These are phyloP conservation scores for Rousettus leschenaultii DNA, from an alignment of 2,113 vertebrate genomes.

Conservation along the genomic window DNA sequence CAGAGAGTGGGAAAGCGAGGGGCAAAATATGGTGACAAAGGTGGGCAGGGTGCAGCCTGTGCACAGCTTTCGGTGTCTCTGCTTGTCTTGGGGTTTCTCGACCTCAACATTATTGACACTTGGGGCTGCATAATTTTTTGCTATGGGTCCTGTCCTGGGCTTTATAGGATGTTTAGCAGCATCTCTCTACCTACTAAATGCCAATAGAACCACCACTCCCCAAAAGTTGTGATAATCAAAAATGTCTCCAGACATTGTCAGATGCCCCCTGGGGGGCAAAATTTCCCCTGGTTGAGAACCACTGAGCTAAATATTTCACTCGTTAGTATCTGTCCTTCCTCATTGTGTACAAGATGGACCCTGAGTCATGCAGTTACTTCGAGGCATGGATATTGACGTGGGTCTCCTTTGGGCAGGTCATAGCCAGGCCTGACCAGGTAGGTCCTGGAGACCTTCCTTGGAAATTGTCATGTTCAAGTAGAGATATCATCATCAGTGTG, in stretches of 20 bases:
- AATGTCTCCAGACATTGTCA: neutral
- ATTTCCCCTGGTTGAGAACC: neutral
- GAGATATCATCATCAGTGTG: neutral
- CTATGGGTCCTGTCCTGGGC: neutral
- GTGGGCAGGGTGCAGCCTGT: no score
- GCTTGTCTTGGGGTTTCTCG: neutral
- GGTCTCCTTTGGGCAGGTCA: neutral
- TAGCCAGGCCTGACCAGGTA: neutral
- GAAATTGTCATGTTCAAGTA: neutral
- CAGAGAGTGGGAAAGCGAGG: neutral
- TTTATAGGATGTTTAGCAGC: neutral
- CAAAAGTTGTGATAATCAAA: neutral
- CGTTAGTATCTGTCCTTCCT: neutral
- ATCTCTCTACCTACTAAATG: neutral
- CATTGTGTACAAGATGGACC: neutral
- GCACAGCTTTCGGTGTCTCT: neutral
- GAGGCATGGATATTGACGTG: neutral
- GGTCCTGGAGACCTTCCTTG: neutral
- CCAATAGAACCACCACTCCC: neutral
- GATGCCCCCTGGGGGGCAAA: neutral
- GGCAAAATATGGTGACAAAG: neutral
- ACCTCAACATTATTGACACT: neutral
- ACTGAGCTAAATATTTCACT: neutral
- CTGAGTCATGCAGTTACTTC: neutral
- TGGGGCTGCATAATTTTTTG: neutral